Evolutionary conservation across 2,888 invertebrate species (phyloP), one percentile per base, ranked within the genome.

Genomic region (Idaea biselata): DNA sequence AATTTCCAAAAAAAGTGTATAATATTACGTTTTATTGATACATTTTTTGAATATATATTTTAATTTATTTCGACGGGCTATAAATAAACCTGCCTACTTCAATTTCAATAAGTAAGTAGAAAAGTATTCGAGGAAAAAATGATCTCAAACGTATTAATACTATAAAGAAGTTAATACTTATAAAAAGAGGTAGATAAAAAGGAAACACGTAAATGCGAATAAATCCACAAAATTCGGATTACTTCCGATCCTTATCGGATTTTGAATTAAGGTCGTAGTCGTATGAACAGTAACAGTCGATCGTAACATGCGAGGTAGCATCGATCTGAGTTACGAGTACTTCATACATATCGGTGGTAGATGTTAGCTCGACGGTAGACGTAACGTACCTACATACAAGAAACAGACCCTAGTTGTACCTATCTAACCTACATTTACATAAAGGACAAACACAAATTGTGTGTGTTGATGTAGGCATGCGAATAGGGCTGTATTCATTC

Each of bases 401-500:
- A 44, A 44, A 44, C 44, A 44, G 14, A 44, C 44, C 44, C 44
- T 44, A 44, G 44, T 44, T 44, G 44, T 44, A 44, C 11, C 8
- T 11, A 44, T 44, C 44, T 44, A 44, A 44, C 44, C 44, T 44
- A 44, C 44, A 44, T 44, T 44, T 44, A 44, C 44, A 44, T 44
- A 44, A 44, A 11, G 44, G 44, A 44, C 44, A 44, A 44, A 44
- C 44, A 44, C 44, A 44, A 44, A 44, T 44, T 44, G 44, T 44
- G 44, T 44, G 44, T 14, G 44, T 44, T 44, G 44, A 44, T 44
- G 44, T 44, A 44, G 44, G 44, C 44, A 44, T 44, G 44, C 44
- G 44, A 44, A 56, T 64, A 61, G 58, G 64, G 32, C 59, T 59
- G 63, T 61, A 63, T 63, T 64, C 63, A 61, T 58, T 58, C 58